Evolutionary conservation across 2,888 invertebrate species (phyloP).

Genomic region (Pristionchus arcanus): DNA sequence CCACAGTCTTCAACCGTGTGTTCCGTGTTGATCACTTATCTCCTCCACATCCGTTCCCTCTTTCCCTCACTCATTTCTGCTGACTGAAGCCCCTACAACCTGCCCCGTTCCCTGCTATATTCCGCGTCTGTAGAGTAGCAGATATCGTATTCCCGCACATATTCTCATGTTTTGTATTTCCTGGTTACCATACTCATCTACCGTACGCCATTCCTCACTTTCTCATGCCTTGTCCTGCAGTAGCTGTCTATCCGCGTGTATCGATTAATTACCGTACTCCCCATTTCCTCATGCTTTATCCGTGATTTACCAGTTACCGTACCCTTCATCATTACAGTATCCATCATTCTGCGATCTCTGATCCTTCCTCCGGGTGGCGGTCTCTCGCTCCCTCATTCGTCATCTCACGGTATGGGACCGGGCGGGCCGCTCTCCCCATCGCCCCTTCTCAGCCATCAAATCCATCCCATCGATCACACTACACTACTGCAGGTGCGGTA

Average conservation of each 20-base stretch:
- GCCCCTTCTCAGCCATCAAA: background rate
- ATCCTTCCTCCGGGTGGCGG: slow-evolving; percentile 4
- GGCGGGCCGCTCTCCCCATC: background rate
- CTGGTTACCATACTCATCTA: too few species aligned
- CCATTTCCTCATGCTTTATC: too few species aligned
- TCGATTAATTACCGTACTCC: background rate
- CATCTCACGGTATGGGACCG: slow-evolving; percentile 9
- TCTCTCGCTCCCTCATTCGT: background rate
- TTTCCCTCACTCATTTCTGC: background rate
- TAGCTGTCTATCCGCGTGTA: too few species aligned
- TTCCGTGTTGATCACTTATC: background rate
- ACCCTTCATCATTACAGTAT: background rate
- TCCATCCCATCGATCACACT: background rate
- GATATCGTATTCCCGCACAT: too few species aligned
- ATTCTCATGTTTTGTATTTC: too few species aligned
- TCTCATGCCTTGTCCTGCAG: too few species aligned
- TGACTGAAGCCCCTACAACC: background rate
- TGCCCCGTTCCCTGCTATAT: background rate
- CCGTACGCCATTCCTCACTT: too few species aligned
- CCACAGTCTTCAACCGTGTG: background rate
- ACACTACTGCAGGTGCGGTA: slow-evolving; percentile 2
- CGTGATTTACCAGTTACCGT: too few species aligned
- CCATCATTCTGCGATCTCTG: slow-evolving; percentile 11
- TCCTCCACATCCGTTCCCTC: background rate
- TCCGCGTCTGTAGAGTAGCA: background rate